Percentiles rank a stretch among this genome's conserved stretches.
Evolutionary conservation across 1,140 invertebrate species (phyloP).

Genomic region (Neodiprion pinetum): DNA sequence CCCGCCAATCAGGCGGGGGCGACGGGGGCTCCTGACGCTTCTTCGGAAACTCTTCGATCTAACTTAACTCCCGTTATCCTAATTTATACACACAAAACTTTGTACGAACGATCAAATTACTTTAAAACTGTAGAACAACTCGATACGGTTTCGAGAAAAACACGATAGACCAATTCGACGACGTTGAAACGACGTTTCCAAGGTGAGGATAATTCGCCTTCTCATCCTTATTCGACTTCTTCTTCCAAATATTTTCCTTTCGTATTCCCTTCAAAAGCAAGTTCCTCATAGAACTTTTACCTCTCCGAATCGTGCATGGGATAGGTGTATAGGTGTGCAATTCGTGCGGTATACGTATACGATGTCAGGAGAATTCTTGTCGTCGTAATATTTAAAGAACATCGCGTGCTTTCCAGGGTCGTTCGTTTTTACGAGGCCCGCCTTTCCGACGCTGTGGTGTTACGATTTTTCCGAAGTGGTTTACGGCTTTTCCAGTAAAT

Average conservation of each 20-base stretch:
- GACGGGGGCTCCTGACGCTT: background rate
- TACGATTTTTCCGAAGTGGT: background rate
- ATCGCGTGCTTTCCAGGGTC: background rate
- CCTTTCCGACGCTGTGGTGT: background rate
- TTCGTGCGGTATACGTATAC: background rate
- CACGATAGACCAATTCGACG: too few species aligned
- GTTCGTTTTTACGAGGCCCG: conserved; percentile 6
- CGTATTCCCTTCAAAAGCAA: background rate
- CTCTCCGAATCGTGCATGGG: background rate
- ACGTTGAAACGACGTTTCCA: too few species aligned
- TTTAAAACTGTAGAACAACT: background rate
- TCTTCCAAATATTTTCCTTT: background rate
- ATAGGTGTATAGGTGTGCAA: background rate
- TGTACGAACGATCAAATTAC: background rate
- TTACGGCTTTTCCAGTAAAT: background rate
- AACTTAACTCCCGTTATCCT: background rate
- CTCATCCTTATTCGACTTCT: background rate
- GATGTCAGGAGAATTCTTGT: background rate
- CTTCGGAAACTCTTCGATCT: background rate
- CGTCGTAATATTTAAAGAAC: conserved; percentile 2
- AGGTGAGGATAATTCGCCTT: background rate
- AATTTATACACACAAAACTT: background rate
- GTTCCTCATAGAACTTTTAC: background rate
- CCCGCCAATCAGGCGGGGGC: background rate
- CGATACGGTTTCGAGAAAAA: too few species aligned